Evolutionary conservation across 2,888 invertebrate species (phyloP).

Genomic region (Drosophila falleni): DNA sequence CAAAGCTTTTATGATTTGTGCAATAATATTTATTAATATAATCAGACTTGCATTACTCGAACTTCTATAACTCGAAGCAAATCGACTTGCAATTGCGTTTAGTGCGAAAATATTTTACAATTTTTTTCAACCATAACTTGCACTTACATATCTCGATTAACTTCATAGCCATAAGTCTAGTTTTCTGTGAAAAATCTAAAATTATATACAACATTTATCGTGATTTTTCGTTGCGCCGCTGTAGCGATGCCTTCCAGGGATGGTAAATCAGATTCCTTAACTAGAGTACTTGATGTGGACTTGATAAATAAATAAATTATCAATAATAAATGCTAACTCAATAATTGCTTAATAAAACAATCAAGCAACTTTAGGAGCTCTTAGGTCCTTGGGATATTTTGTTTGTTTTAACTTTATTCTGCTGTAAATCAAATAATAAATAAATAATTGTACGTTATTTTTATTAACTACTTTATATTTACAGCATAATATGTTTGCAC

Average conservation of each 20-base stretch:
- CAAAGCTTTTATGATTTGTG: conserved; percentile 4
- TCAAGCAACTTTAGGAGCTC: not conserved
- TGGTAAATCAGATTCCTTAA: not conserved
- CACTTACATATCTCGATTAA: not conserved
- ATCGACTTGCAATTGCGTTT: conserved; percentile 2
- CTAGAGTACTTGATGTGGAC: not conserved
- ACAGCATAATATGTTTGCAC: too few species aligned
- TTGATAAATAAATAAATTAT: not conserved
- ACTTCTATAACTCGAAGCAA: conserved; percentile 3
- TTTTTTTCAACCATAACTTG: not conserved
- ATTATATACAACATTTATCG: not conserved
- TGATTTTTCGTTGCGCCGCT: not conserved
- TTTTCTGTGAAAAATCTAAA: not conserved
- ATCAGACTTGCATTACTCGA: not conserved
- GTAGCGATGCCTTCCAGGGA: not conserved
- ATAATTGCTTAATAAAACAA: not conserved
- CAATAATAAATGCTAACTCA: not conserved
- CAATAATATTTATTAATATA: conserved; percentile 19
- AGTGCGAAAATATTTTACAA: conserved; percentile 11
- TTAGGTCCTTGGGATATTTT: not conserved
- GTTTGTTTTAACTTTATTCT: not conserved
- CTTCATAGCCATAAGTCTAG: not conserved
- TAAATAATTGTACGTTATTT: not conserved
- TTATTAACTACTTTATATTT: too few species aligned
- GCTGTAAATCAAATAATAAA: not conserved